Conservation (phyloP, 2,888 invertebrate species). For the Diogma glabrata region DNA sequence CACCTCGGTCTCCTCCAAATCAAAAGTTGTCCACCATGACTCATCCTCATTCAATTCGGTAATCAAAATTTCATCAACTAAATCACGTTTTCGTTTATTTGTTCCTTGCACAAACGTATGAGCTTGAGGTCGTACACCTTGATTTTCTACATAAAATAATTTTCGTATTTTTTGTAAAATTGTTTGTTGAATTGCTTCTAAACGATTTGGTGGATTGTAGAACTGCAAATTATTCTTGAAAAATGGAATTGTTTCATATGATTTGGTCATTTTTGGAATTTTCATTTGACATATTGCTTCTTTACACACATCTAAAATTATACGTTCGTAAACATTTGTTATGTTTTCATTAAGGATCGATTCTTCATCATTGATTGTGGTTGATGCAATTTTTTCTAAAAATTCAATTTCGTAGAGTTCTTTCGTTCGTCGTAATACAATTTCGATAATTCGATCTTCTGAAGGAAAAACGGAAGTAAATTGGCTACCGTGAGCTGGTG, state of each 20-base stretch:
- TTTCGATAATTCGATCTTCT: constrained; percentile 28
- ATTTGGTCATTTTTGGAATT: constrained; percentile 28
- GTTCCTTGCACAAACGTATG: constrained; percentile 23
- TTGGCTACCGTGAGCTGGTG: constrained; percentile 39
- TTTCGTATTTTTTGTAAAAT: constrained; percentile 41
- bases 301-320: constrained; percentile 50
- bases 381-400: constrained; percentile 14
- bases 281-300: constrained; percentile 44
- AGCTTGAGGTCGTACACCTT: background rate
- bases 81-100: constrained; percentile 52
- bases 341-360: constrained; percentile 30
- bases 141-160: constrained; percentile 30
- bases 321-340: constrained; percentile 42
- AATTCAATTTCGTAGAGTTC: constrained; percentile 24
- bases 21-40: constrained; percentile 60
- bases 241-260: background rate
- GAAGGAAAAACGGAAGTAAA: constrained; percentile 33
- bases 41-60: constrained; percentile 61
- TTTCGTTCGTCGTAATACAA: constrained; percentile 27
- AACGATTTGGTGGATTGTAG: constrained; percentile 37
- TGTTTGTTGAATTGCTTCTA: constrained; percentile 39
- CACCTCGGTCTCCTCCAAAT: constrained; percentile 55
- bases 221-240: constrained; percentile 32
- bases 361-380: constrained; percentile 21
- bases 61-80: constrained; percentile 59